Conservation (phyloP, 2,113 vertebrate species). For the Chaenogobius annularis region DNA sequence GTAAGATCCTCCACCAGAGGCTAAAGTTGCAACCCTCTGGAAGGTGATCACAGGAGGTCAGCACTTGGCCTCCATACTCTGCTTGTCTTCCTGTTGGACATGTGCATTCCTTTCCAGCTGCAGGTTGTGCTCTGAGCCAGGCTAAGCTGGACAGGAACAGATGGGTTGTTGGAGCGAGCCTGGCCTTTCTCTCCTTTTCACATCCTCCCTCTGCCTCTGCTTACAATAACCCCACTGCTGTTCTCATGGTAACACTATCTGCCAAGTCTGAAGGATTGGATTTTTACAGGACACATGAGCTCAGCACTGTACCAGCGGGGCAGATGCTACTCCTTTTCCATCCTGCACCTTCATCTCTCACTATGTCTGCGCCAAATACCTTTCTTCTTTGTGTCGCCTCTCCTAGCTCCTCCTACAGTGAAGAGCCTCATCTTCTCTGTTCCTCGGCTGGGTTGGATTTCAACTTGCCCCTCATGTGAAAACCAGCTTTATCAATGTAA, state of each 20-base stretch:
- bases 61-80: constrained; percentile 1
- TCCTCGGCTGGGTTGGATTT: constrained; percentile 43
- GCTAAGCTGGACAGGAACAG: constrained; percentile 91
- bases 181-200: constrained; percentile 68
- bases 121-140: constrained; percentile 56
- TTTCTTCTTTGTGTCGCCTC: constrained; percentile 59
- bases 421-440: constrained; percentile 34
- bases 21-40: background rate
- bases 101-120: constrained; percentile 60
- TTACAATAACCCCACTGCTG: constrained; percentile 69
- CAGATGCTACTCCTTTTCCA: constrained; percentile 50
- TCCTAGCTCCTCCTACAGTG: constrained; percentile 48
- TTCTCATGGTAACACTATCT: constrained; percentile 77
- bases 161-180: constrained; percentile 94
- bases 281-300: constrained; percentile 70
- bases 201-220: constrained; percentile 61
- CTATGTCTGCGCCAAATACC: constrained; percentile 31
- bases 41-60: background rate
- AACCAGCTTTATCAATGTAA: constrained; percentile 50
- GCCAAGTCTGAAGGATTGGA: constrained; percentile 70
- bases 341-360: constrained; percentile 52
- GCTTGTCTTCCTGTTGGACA: constrained; percentile 32
- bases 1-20: background rate
- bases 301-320: constrained; percentile 53
- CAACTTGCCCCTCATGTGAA: constrained; percentile 49